Evolutionary conservation across 35 echinoderm and acorn worm genomes (phyloP).

Genomic region (Anneissia japonica): DNA sequence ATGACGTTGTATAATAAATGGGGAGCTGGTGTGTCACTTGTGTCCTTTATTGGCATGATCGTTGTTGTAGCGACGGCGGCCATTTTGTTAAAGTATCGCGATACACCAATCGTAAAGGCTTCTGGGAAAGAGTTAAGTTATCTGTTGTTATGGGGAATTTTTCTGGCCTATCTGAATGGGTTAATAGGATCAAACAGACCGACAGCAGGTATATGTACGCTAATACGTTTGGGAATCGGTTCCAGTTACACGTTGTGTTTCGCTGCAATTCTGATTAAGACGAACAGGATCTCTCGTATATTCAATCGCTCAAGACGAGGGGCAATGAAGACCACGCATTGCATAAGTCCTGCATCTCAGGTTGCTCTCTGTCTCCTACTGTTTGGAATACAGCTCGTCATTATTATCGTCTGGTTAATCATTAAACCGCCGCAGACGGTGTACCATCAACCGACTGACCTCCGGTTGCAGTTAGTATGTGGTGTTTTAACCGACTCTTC

Average conservation of each 20-base stretch:
- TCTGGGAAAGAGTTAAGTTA: conserved; percentile 14
- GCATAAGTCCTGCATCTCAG: conserved; percentile 4
- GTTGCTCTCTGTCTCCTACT: background rate
- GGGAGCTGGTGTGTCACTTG: background rate
- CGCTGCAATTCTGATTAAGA: conserved; percentile 12
- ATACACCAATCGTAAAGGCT: conserved; percentile 4
- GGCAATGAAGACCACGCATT: background rate
- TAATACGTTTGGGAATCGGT: background rate
- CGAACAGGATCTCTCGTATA: background rate
- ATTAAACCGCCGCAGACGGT: background rate
- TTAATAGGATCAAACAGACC: background rate
- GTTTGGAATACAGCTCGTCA: background rate
- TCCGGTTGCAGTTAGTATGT: background rate
- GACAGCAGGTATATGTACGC: background rate
- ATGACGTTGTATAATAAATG: background rate
- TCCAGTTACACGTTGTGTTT: background rate
- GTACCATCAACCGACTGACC: background rate
- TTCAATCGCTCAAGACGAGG: background rate
- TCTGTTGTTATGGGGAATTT: background rate
- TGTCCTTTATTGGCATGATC: background rate
- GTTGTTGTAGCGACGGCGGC: background rate
- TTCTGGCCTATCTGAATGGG: background rate
- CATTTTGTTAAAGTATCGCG: conserved; percentile 13
- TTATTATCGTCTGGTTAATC: background rate
- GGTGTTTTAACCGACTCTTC: background rate